These are phyloP conservation scores for Trichoplusia ni DNA, from an alignment of 1,140 invertebrate species.

Conservation along the genomic window DNA sequence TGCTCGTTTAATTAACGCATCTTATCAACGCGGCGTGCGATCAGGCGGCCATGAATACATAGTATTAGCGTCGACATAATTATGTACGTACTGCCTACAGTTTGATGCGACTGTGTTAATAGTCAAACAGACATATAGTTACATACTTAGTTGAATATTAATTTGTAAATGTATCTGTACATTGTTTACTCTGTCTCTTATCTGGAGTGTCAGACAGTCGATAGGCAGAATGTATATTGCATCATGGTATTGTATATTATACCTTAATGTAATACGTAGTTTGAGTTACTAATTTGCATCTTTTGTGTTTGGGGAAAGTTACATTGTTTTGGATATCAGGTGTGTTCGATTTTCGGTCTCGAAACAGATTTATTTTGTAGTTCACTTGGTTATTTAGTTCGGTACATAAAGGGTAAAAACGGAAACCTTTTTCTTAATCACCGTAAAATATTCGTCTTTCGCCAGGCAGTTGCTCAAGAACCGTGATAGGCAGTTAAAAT, in stretches of 20 bases:
- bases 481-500: no score
- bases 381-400: no score
- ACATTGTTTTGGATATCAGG: no score
- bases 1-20: constrained; percentile 12
- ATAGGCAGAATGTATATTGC: background rate
- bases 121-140: constrained; percentile 14
- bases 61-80: background rate
- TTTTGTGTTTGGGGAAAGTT: no score
- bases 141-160: background rate
- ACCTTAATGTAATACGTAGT: background rate
- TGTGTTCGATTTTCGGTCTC: no score
- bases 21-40: background rate
- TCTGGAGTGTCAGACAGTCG: background rate
- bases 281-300: no score
- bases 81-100: background rate
- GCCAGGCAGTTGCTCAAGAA: no score
- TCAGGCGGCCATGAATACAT: background rate
- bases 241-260: background rate
- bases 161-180: constrained; percentile 19
- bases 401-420: no score
- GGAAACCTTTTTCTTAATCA: no score
- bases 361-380: no score
- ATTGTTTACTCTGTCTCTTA: constrained; percentile 16
- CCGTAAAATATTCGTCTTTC: no score
- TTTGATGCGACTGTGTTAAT: constrained; percentile 13